Base-by-base conservation (phyloP, 2,113 vertebrate genomes). In the Bothrops jararaca region DNA sequence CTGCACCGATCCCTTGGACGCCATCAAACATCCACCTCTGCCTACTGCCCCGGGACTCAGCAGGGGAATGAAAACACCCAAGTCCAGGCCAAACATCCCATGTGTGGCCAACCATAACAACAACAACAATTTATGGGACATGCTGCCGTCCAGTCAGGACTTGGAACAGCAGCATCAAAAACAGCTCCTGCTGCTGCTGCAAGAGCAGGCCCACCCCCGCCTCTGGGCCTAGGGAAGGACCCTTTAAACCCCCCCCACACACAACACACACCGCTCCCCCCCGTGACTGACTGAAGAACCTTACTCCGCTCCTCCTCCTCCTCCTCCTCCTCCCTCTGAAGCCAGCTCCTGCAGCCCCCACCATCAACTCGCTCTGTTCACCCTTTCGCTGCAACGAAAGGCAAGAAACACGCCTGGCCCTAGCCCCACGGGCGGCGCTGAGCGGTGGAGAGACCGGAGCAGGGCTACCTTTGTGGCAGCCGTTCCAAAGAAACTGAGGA, bases 101-200 rank as follows among this genome's bases (percentile, higher is more conserved):
- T 12, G 11, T 64, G 60, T 29, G 60, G 60, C 58, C 58, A 60
- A 26, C 24, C 10, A 3, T 26, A 12, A 54, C 18, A 15, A 15
- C 0, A 1, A 54, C 18, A 15, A 34, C 0, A 1, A 5, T 64
- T n/a, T 34, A 7, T 15, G 15, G 5, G 6, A 15, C 1, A 1
- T 80, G 74, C 34, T 4, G 6, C n/a, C 6, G 2, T 20, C 69
- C 34, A 8, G 10, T 29, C 60, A 69, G 26, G 26, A 12, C 10
- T 29, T 64, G 9, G 24, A 24, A 26, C 9, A 60, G 23, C 9
- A 24, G 58, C 58, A 60, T 60, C 58, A 56, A 56, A 56, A 56
- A 56, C 48, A 50, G 48, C 48, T 50, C 8, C 48, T 50, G 20
- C 54, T 54, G 13, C 53, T 56, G 54, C 54, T 56, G 54, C 54